Evolutionary conservation across 1,140 invertebrate species (phyloP).

Genomic region (Scaptomyza pallida): DNA sequence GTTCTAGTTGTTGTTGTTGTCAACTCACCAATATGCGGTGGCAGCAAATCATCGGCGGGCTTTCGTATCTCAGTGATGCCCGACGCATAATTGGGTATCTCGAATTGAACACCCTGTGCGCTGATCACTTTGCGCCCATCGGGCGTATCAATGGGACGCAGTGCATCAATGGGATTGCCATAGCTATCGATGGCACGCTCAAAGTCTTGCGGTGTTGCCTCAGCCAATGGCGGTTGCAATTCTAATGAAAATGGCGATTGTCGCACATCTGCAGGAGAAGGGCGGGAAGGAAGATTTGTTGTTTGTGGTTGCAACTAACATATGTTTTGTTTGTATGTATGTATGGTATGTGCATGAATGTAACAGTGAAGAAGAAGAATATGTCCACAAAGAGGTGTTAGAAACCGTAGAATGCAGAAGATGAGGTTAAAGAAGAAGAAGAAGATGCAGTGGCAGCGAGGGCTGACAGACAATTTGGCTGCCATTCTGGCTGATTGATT

Average conservation of each 20-base stretch:
- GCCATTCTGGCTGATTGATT: slow-evolving; percentile 74
- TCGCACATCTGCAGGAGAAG: slow-evolving; percentile 77
- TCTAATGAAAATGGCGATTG: slow-evolving; percentile 78
- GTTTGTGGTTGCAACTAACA: slow-evolving; percentile 19
- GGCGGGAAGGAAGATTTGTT: slow-evolving; percentile 1
- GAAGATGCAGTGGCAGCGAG: slow-evolving; percentile 38
- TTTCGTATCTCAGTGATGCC: slow-evolving; percentile 81
- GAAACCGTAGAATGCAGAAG: slow-evolving; percentile 25
- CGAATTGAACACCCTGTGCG: slow-evolving; percentile 79
- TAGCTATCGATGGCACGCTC: slow-evolving; percentile 72
- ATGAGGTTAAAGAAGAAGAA: slow-evolving; percentile 10
- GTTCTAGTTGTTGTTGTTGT: slow-evolving; percentile 30
- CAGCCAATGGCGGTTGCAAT: slow-evolving; percentile 72
- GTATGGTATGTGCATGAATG: slow-evolving; percentile 3
- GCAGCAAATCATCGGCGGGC: slow-evolving; percentile 76
- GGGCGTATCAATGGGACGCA: slow-evolving; percentile 77
- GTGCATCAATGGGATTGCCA: slow-evolving; percentile 74
- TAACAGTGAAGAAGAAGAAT: slow-evolving; percentile 22
- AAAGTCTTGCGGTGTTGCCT: slow-evolving; percentile 30
- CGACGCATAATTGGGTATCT: slow-evolving; percentile 82
- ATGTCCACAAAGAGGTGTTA: slow-evolving; percentile 48
- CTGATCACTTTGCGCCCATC: slow-evolving; percentile 80
- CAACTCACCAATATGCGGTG: slow-evolving; percentile 83
- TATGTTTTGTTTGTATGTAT: slow-evolving; percentile 8
- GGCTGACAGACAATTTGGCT: slow-evolving; percentile 63